A percentile compares a stretch with the other conserved stretches of the same genome.
phyloP scores from a whole-genome alignment of 2,113 vertebrate species.

The Phalacrocorax aristotelis region DNA sequence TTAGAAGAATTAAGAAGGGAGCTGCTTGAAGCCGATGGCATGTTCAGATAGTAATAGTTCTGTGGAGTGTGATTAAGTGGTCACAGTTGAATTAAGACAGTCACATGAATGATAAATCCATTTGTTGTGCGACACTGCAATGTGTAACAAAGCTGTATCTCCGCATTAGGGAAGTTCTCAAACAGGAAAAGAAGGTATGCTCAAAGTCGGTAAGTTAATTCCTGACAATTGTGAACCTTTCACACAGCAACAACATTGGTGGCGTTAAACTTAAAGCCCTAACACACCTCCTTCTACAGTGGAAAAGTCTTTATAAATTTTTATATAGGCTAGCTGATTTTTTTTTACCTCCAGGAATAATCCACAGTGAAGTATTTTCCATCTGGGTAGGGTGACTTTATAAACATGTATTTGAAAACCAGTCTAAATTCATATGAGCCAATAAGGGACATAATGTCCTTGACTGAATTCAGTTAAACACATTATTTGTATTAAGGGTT shows the following conservation, averaged over 20 bases:
- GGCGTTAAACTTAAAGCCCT: background rate
- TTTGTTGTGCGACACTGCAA: background rate
- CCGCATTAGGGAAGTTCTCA: background rate
- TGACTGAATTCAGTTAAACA: conserved; percentile 30
- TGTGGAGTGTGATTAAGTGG: background rate
- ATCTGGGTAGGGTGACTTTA: background rate
- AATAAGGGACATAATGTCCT: background rate
- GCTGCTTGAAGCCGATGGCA: background rate
- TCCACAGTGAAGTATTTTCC: background rate
- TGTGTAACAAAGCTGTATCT: background rate
- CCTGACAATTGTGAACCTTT: background rate
- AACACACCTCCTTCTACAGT: background rate
- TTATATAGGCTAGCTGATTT: background rate
- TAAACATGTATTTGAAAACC: conserved; percentile 4
- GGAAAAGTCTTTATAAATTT: background rate
- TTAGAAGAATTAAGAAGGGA: background rate
- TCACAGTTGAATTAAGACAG: background rate
- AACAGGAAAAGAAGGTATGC: background rate
- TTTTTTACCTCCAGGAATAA: background rate
- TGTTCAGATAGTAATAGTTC: background rate
- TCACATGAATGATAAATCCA: background rate
- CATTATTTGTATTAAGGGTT: conserved; percentile 15
- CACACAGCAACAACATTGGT: background rate
- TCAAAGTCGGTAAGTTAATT: background rate
- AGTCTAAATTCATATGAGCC: background rate